phyloP scores from a whole-genome alignment of 2,888 invertebrate genomes.

The Petrolisthes manimaculis region DNA sequence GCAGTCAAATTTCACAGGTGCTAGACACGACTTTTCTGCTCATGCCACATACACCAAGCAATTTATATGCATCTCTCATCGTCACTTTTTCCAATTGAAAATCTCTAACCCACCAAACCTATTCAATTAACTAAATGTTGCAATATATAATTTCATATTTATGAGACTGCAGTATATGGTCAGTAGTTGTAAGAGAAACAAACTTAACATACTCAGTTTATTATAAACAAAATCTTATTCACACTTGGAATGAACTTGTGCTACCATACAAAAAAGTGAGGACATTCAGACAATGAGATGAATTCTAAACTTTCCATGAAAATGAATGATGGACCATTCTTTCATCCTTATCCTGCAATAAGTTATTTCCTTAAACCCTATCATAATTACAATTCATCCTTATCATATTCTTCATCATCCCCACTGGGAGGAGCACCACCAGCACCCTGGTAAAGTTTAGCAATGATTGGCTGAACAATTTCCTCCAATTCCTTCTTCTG shows the following conservation, averaged over 20 bases:
- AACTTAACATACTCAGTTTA: slow-evolving; percentile 29
- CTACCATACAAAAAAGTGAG: slow-evolving; percentile 37
- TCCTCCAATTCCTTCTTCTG: slow-evolving; percentile 95
- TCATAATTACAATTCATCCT: slow-evolving; percentile 81
- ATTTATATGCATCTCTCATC: too few relatives aligned
- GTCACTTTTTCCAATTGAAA: too few relatives aligned
- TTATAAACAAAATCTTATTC: slow-evolving; percentile 52
- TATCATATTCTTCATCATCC: slow-evolving; percentile 81
- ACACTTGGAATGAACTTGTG: slow-evolving; percentile 60
- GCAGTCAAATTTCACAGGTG: too few relatives aligned
- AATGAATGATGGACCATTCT: slow-evolving; percentile 30
- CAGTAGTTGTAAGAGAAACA: too few relatives aligned
- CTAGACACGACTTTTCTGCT: too few relatives aligned
- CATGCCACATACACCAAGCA: too few relatives aligned
- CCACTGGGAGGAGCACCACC: slow-evolving; percentile 78
- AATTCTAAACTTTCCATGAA: slow-evolving; percentile 6
- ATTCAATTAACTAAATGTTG: too few relatives aligned
- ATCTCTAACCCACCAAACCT: too few relatives aligned
- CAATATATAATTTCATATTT: too few relatives aligned
- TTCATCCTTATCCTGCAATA: slow-evolving; percentile 26
- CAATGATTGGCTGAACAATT: slow-evolving; percentile 96
- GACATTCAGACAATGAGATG: slow-evolving; percentile 44
- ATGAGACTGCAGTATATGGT: too few relatives aligned
- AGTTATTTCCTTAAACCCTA: slow-evolving; percentile 28
- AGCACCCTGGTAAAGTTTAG: slow-evolving; percentile 92